Conservation (phyloP, 2,797 vertebrate species). For the Huso huso region DNA sequence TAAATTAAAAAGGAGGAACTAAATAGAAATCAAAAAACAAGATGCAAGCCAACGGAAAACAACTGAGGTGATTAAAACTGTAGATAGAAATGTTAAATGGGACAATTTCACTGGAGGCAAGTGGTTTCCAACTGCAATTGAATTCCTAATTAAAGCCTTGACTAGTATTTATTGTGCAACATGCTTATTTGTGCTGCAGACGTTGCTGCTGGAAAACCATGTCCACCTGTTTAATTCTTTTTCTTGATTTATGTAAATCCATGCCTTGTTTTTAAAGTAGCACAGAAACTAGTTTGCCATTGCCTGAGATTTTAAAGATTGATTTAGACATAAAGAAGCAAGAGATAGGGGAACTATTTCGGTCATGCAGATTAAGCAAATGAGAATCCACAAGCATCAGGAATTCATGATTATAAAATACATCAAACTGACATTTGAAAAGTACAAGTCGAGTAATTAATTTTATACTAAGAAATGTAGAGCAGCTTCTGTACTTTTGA, state of each 20-base stretch:
- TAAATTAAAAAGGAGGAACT: constrained; percentile 6
- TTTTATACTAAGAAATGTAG: background rate
- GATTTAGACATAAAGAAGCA: constrained; percentile 5
- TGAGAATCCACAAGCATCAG: constrained; percentile 1
- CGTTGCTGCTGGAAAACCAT: constrained; percentile 43
- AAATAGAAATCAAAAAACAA: constrained; percentile 19
- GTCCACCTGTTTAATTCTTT: constrained; percentile 39
- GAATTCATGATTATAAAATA: constrained; percentile 3
- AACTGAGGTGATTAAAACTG: constrained; percentile 46
- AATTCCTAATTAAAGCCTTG: constrained; percentile 55
- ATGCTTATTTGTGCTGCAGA: constrained; percentile 50
- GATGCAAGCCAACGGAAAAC: constrained; percentile 36
- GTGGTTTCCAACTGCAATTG: constrained; percentile 50
- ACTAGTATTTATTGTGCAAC: constrained; percentile 57
- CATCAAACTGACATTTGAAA: constrained; percentile 1
- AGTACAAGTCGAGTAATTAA: background rate
- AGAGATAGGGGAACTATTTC: constrained; percentile 2
- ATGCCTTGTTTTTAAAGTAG: constrained; percentile 16
- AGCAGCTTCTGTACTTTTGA: too few relatives aligned
- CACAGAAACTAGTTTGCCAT: background rate
- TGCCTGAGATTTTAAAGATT: constrained; percentile 9
- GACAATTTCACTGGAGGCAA: constrained; percentile 54
- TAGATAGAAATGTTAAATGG: constrained; percentile 53
- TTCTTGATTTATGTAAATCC: constrained; percentile 49
- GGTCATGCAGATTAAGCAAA: constrained; percentile 9